phyloP scores from a whole-genome alignment of 2,888 invertebrate genomes.

The Zaprionus obscuricornis region DNA sequence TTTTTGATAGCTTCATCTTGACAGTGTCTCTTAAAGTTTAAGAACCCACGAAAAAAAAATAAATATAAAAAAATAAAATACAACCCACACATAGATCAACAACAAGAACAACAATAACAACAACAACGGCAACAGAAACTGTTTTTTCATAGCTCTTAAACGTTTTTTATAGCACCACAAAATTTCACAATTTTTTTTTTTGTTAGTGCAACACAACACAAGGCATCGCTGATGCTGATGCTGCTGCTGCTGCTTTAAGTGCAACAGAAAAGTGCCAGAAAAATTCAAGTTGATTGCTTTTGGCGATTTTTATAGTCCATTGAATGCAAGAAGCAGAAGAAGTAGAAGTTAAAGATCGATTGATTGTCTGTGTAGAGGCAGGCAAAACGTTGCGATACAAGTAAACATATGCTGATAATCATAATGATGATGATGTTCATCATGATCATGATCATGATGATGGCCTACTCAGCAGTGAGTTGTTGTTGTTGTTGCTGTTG shows the following conservation, averaged over 20 bases:
- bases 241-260: too few relatives aligned
- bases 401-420: not conserved
- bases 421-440: constrained; percentile 7
- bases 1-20: not conserved
- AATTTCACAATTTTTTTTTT: constrained; percentile 52
- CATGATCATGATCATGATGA: too few relatives aligned
- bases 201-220: constrained; percentile 4
- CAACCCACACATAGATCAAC: constrained; percentile 22
- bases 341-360: too few relatives aligned
- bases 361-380: not conserved
- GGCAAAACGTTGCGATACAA: not conserved
- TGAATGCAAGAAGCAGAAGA: not conserved
- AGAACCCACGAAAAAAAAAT: too few relatives aligned
- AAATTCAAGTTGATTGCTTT: constrained; percentile 26
- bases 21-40: not conserved
- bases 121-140: too few relatives aligned
- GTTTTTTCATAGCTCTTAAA: constrained; percentile 14
- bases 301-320: constrained; percentile 16
- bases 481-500: constrained; percentile 24
- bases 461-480: constrained; percentile 32
- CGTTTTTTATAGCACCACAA: constrained; percentile 1
- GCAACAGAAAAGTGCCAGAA: constrained; percentile 5
- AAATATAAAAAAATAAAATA: too few relatives aligned
- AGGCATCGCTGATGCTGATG: too few relatives aligned
- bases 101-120: too few relatives aligned